Evolutionary conservation across 2,797 vertebrate species (phyloP).

Genomic region (Podargus strigoides): DNA sequence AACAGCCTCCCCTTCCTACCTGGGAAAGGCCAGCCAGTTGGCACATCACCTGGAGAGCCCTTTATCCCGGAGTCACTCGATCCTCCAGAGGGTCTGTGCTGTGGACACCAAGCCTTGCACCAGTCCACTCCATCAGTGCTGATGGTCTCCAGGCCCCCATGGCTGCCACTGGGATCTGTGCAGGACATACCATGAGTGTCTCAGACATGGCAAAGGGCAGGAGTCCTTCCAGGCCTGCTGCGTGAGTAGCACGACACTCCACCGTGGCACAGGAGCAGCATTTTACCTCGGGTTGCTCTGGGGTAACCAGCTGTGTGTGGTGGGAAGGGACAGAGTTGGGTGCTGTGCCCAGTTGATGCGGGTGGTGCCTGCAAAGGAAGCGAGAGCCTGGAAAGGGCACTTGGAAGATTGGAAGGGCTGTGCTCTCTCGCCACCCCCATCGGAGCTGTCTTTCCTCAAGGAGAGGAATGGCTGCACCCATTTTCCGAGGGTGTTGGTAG

Average conservation of each 20-base stretch:
- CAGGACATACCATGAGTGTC: neutral
- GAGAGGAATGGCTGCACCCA: neutral
- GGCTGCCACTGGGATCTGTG: neutral
- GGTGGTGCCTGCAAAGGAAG: neutral
- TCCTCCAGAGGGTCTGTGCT: neutral
- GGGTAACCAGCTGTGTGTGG: neutral
- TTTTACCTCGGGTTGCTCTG: neutral
- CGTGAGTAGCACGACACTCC: neutral
- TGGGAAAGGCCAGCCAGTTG: neutral
- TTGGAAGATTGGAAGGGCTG: neutral
- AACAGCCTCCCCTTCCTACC: neutral
- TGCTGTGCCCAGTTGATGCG: neutral
- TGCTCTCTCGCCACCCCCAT: neutral
- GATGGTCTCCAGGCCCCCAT: neutral
- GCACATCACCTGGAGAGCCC: neutral
- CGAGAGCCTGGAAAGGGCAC: neutral
- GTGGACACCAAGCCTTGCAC: neutral
- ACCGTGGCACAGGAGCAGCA: neutral
- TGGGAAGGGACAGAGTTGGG: neutral
- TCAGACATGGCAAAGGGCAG: neutral
- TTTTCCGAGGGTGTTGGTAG: neutral
- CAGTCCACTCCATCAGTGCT: fast-evolving
- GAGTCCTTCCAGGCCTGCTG: neutral
- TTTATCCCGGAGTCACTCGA: neutral
- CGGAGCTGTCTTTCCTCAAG: neutral